A percentile compares a stretch with the other conserved stretches of the same genome.
Evolutionary conservation across 2,797 vertebrate species (phyloP).

Genomic region (Pangasius mekongensis): DNA sequence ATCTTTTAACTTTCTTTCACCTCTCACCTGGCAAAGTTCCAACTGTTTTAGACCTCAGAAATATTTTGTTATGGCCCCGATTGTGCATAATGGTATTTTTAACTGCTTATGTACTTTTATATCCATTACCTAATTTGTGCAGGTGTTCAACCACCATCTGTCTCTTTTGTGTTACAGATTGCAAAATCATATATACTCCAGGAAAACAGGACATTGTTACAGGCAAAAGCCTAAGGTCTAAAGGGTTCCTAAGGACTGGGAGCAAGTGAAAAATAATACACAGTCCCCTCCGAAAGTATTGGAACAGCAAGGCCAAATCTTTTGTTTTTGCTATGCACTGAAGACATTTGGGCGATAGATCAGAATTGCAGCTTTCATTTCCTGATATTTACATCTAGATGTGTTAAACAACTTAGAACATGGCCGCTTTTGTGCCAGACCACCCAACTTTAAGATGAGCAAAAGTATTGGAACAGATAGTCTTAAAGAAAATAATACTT

Average conservation of each 20-base stretch:
- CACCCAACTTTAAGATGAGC: not conserved
- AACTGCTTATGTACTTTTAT: not conserved
- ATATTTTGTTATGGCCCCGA: not conserved
- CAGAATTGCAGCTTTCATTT: not conserved
- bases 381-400: not conserved
- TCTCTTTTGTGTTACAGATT: not conserved
- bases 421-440: not conserved
- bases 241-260: not conserved
- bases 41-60: not conserved
- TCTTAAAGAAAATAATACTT: not conserved
- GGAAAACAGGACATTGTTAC: not conserved
- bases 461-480: not conserved
- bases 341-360: not conserved
- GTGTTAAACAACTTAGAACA: not conserved
- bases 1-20: not conserved
- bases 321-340: not conserved
- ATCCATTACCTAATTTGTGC: not conserved
- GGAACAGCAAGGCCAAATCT: not conserved
- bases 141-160: not conserved
- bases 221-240: not conserved
- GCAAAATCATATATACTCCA: not conserved
- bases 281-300: not conserved
- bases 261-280: not conserved
- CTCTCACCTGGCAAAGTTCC: not conserved
- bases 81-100: not conserved